phyloP scores from a whole-genome alignment of 2,888 invertebrate genomes.

The Eudasyphora cyanicolor region DNA sequence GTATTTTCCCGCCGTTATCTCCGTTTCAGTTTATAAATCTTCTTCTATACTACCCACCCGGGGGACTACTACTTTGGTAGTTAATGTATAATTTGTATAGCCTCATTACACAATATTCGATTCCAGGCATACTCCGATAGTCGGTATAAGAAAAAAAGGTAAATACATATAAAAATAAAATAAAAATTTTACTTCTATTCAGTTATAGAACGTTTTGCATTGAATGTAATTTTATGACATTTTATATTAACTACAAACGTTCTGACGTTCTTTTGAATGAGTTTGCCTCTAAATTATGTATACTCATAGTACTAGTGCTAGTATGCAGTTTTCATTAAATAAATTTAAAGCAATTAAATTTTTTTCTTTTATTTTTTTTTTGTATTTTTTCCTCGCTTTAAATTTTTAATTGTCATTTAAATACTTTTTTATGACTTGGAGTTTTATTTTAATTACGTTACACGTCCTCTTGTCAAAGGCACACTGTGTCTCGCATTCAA shows the following conservation, averaged over 20 bases:
- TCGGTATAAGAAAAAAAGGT: background rate
- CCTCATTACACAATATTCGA: background rate
- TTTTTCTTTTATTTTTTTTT: constrained; percentile 50
- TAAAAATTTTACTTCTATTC: background rate
- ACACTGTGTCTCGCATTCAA: background rate
- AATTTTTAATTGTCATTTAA: constrained; percentile 14
- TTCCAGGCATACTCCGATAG: background rate
- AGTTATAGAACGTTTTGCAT: background rate
- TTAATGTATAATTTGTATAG: constrained; percentile 11
- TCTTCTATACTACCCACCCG: background rate
- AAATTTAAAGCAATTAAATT: constrained; percentile 62
- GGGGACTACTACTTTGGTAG: background rate
- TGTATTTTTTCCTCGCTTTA: too few species aligned
- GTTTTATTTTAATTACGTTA: constrained; percentile 11
- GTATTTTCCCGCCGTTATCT: background rate
- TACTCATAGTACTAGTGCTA: background rate
- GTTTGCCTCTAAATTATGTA: background rate
- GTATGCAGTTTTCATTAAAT: constrained; percentile 48
- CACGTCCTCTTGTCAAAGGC: background rate
- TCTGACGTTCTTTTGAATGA: background rate
- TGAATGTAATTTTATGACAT: background rate
- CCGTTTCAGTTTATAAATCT: background rate
- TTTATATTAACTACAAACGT: background rate
- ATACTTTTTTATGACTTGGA: constrained; percentile 18
- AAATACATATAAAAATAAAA: too few species aligned